Evolutionary conservation across 2,888 invertebrate genomes (phyloP).

Genomic region (Arctia plantaginis): DNA sequence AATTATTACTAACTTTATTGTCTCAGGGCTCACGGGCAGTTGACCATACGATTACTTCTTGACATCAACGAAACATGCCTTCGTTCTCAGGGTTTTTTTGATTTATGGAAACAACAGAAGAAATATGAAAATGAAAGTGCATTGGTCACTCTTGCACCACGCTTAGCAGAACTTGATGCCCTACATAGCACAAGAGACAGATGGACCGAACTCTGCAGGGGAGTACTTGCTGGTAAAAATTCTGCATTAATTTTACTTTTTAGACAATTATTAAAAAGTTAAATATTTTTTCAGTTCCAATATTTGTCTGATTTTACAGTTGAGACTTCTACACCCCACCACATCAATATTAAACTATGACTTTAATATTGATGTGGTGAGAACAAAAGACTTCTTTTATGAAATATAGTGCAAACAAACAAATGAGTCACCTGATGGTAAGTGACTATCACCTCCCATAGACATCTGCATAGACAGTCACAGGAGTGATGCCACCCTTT

Average conservation of each 20-base stretch:
- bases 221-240: conserved; percentile 87
- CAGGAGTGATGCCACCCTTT: no score
- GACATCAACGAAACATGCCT: conserved; percentile 97
- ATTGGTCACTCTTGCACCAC: conserved; percentile 88
- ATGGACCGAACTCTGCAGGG: conserved; percentile 89
- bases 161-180: conserved; percentile 90
- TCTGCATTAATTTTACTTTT: neutral
- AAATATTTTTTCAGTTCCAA: neutral
- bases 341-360: no score
- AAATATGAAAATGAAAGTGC: conserved; percentile 94
- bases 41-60: conserved; percentile 95
- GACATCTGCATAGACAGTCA: no score
- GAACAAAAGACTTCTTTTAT: no score
- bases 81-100: conserved; percentile 96
- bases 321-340: no score
- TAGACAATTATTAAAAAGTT: neutral
- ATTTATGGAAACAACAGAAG: conserved; percentile 95
- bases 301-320: no score
- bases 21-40: conserved; percentile 89
- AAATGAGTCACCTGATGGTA: no score
- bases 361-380: no score
- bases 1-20: conserved; percentile 12
- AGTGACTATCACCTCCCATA: no score
- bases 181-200: conserved; percentile 86
- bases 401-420: no score